These are phyloP conservation scores for Clamator glandarius DNA, from an alignment of 2,797 vertebrate species.

Conservation along the genomic window DNA sequence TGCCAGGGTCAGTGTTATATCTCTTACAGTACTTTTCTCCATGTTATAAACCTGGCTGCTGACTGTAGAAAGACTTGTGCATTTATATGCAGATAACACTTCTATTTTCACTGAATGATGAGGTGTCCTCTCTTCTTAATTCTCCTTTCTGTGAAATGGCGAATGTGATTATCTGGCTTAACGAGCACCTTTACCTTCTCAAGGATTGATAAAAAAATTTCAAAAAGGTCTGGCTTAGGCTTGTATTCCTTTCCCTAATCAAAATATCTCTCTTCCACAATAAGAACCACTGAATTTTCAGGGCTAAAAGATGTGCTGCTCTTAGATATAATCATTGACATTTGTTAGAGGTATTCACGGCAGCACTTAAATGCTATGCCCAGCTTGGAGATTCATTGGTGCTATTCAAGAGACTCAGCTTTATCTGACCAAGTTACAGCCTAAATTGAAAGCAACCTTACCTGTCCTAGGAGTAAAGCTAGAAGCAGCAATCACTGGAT, in stretches of 20 bases:
- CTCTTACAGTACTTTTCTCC: conserved; percentile 17
- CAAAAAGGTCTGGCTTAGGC: background rate
- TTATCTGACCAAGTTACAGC: background rate
- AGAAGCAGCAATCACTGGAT: background rate
- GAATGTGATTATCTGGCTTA: conserved; percentile 48
- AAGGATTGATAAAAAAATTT: background rate
- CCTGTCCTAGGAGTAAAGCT: background rate
- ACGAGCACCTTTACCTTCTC: conserved; percentile 15
- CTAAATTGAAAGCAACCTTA: background rate
- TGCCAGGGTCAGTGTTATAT: background rate
- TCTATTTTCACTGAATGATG: conserved; percentile 59
- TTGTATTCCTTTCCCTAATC: background rate
- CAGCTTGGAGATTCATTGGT: background rate
- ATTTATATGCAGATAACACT: conserved; percentile 59
- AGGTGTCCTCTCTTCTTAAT: conserved; percentile 33
- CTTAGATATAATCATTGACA: background rate
- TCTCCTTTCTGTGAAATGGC: conserved; percentile 30
- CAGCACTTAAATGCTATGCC: no score
- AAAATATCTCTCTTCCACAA: background rate
- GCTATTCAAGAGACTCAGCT: background rate
- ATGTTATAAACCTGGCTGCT: conserved; percentile 31
- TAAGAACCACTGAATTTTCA: background rate
- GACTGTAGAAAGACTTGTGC: conserved; percentile 15
- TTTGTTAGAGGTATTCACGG: background rate
- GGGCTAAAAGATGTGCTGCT: background rate